Evolutionary conservation across 1,140 invertebrate species (phyloP).

Genomic region (Zeugodacus cucurbitae): DNA sequence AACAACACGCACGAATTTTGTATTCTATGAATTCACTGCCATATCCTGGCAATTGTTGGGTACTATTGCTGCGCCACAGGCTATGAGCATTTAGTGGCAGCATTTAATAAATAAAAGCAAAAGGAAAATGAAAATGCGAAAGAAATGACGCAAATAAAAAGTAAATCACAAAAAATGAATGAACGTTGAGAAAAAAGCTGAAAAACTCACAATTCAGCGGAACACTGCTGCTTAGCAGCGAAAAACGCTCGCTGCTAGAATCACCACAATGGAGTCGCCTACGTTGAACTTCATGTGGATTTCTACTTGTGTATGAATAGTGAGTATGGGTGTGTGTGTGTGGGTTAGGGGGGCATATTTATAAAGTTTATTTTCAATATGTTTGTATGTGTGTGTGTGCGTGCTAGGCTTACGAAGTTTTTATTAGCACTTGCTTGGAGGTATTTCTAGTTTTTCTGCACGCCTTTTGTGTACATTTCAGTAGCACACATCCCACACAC

Average conservation of each 20-base stretch:
- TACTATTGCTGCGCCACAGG: background rate
- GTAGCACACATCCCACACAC: background rate
- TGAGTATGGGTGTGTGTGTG: background rate
- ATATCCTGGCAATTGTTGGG: slow-evolving; percentile 27
- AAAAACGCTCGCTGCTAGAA: background rate
- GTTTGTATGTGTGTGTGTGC: background rate
- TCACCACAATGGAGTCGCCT: background rate
- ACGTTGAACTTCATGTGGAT: background rate
- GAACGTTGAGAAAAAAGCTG: too few relatives aligned
- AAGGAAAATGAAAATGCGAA: background rate
- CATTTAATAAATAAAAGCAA: slow-evolving; percentile 30
- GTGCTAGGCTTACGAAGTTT: background rate
- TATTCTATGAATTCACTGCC: background rate
- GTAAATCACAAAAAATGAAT: background rate
- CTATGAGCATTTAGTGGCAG: slow-evolving; percentile 33
- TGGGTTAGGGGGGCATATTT: background rate
- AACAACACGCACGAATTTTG: background rate
- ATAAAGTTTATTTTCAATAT: background rate
- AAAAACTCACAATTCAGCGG: background rate
- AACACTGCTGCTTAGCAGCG: background rate
- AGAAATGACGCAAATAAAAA: background rate
- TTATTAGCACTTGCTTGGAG: background rate
- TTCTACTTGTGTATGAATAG: background rate
- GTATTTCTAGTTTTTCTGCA: background rate
- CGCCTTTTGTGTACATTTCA: background rate